Evolutionary conservation across 2,113 vertebrate genomes (phyloP), one percentile per base, ranked within the genome.

Genomic region (Gadus chalcogrammus): DNA sequence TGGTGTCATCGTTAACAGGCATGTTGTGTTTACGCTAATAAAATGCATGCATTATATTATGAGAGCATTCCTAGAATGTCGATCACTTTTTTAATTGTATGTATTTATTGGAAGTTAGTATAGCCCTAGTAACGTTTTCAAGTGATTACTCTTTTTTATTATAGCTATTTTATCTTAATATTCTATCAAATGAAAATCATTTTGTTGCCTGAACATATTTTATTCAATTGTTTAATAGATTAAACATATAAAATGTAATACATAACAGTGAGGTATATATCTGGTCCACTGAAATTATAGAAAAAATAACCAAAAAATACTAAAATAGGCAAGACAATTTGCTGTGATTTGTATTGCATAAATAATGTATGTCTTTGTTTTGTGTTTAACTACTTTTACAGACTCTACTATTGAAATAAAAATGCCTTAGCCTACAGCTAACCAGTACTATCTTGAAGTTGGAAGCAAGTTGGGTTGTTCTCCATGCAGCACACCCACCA

Each of bases 1-100:
- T 62, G 71, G 63, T 74, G 79, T 79, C 79, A 24, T 65, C 65
- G 69, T 58, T 52, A 73, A 65, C 67, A 56, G 65, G 72, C 31
- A 63, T 69, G 64, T n/a, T 22, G 16, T 27, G 67, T 64, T 42
- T 15, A 35, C 67, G 59, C 62, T 24, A 31, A 53, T 13, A 58
- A 31, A 20, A 62, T 15, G 13, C 61, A 27, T 11, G 31, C 3
- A 62, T 58, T 58, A 4, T 35, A 35, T 35, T 35, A 35, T 58
- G n/a, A 58, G 1, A 17, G 15, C n/a, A 6, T 58, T 13, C 15
- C 2, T n/a, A 58, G 17, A 58, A 48, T 48, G 7, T 48, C 31
- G 6, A 35, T 35, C 6, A 35, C 31, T 5, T 6, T 11, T 55
- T 55, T 55, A 16, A 15, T 55, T 55, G 12, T 55, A 55, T 55